Conservation (phyloP, 2,888 invertebrate species). For the Amphipyra berbera region DNA sequence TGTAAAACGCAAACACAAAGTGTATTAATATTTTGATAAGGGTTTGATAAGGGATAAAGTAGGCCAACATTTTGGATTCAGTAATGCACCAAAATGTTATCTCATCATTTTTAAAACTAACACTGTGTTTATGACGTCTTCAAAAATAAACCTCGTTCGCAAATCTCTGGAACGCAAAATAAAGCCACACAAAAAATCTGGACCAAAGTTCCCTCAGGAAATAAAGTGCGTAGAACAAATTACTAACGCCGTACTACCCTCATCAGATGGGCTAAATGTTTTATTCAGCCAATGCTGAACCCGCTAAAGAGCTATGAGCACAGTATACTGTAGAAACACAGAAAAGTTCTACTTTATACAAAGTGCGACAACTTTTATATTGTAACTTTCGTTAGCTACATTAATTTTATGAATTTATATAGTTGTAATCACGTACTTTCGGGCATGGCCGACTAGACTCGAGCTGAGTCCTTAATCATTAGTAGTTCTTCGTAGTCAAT, state of each 20-base stretch:
- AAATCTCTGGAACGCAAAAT: constrained; percentile 18
- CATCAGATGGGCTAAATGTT: constrained; percentile 54
- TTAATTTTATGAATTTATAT: too few species aligned
- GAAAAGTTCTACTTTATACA: constrained; percentile 11
- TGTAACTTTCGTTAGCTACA: too few species aligned
- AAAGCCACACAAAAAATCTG: constrained; percentile 19
- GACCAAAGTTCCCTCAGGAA: constrained; percentile 36
- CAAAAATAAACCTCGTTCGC: background rate
- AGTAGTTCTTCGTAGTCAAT: too few species aligned
- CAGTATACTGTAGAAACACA: constrained; percentile 11
- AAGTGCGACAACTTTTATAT: background rate
- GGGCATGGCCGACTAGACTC: too few species aligned
- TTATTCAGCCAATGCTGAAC: constrained; percentile 49
- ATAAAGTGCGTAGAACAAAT: constrained; percentile 53
- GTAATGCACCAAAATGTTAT: too few species aligned
- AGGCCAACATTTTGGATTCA: too few species aligned
- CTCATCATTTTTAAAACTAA: background rate
- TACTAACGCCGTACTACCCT: constrained; percentile 40
- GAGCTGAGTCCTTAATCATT: too few species aligned
- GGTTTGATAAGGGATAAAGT: too few species aligned
- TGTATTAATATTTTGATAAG: too few species aligned
- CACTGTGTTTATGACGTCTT: background rate
- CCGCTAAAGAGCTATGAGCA: constrained; percentile 41
- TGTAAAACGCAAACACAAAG: too few species aligned
- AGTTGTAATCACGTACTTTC: too few species aligned